Conservation (phyloP, 2,113 vertebrate genomes). For the Clarias magur region DNA sequence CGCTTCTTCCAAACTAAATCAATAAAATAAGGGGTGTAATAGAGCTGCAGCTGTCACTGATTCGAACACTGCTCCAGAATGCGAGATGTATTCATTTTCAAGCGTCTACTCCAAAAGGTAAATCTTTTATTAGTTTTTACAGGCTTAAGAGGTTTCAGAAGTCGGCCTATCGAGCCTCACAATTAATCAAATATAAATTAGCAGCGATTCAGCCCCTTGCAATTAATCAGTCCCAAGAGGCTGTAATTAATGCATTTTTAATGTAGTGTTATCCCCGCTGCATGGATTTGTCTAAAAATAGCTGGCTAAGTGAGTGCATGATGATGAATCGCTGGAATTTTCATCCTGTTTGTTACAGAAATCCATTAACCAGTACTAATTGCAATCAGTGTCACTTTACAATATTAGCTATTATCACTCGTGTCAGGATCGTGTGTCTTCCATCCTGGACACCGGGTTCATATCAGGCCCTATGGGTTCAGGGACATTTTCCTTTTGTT, state of each 20-base stretch:
- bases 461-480: not conserved
- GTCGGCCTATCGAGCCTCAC: not conserved
- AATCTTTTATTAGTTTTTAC: not conserved
- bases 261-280: constrained; percentile 1
- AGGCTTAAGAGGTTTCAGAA: not conserved
- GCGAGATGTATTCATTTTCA: not conserved
- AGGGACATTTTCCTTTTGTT: too few relatives aligned
- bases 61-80: not conserved
- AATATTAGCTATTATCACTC: not conserved
- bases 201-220: not conserved
- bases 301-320: not conserved
- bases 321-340: constrained; percentile 18
- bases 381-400: not conserved
- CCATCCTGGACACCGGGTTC: not conserved
- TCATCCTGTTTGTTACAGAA: constrained; percentile 2
- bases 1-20: not conserved
- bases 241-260: constrained; percentile 27
- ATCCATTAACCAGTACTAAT: constrained; percentile 21
- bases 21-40: not conserved
- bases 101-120: not conserved
- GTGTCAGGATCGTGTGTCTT: not conserved
- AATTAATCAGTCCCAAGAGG: not conserved
- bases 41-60: not conserved
- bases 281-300: constrained; percentile 25
- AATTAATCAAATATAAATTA: constrained; percentile 1